Evolutionary conservation across 2,888 invertebrate species (phyloP), one percentile per base, ranked within the genome.

Genomic region (Leucophenga maculata): DNA sequence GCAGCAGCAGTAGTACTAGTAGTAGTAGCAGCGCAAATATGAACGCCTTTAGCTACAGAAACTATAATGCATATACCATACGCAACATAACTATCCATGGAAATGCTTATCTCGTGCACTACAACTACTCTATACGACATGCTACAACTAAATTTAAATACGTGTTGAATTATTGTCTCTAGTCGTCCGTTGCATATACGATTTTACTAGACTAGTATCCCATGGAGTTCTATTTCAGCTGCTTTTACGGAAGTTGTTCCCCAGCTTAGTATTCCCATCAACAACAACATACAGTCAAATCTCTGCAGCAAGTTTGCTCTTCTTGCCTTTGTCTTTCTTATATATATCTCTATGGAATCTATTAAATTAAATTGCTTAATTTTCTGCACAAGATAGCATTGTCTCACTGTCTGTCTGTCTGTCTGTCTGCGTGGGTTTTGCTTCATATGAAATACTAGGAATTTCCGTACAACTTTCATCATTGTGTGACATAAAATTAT

Each of bases 321-420:
- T 55, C 6, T 20, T 20, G 26, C 11, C 20, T 55, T 20, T 55
- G 55, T 55, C 55, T 20, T 26, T 55, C 11, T 26, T 26, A 4
- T 39, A 39, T 32, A 3, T 39, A 22, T 65, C 65, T 69, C 55
- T 71, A 67, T 72, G 72, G 76, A 77, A 75, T 77, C 82, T 80
- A 80, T 80, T 80, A 80, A 80, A 80, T 80, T 80, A 80, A 82
- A 80, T 82, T 80, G 79, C 79, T 80, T 82, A 80, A 80, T 80
- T 80, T 79, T 80, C 73, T 75, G 74, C 77, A 67, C 67, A 72
- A 67, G 70, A 68, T 57, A 48, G 64, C 31, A 67, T 65, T 52
- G n/a, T 52, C 9, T 16, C 13, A 2, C n/a, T 50, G 48, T 65
- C 26, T 22, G 26, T 48, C 22, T 18, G 6, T 16, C 8, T 16